phyloP scores from a whole-genome alignment of 2,113 vertebrate species.

The Saccopteryx bilineata region DNA sequence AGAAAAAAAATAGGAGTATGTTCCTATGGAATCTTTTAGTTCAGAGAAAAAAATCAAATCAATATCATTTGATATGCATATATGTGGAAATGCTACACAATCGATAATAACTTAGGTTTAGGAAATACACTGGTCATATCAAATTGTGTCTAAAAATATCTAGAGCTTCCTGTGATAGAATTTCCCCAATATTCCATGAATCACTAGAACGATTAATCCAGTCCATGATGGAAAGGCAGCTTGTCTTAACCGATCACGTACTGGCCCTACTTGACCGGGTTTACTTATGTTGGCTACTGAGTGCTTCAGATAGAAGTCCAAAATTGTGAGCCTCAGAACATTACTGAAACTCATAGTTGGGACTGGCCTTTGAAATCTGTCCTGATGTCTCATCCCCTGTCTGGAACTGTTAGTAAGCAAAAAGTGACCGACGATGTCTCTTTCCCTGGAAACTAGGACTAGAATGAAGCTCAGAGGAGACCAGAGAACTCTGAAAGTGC shows the following conservation, averaged over 20 bases:
- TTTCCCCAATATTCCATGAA: background rate
- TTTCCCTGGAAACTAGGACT: background rate
- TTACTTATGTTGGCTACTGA: background rate
- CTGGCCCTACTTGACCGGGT: rapidly evolving
- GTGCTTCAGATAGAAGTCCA: rapidly evolving
- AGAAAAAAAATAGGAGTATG: background rate
- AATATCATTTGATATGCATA: background rate
- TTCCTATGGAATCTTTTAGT: background rate
- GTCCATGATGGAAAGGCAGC: background rate
- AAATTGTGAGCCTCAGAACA: background rate
- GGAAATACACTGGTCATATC: background rate
- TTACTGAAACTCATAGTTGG: background rate
- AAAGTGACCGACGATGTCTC: background rate
- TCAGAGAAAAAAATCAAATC: background rate
- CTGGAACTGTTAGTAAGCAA: background rate
- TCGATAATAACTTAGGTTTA: background rate
- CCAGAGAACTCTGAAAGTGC: background rate
- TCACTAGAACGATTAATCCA: background rate
- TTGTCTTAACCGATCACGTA: background rate
- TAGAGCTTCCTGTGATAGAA: background rate
- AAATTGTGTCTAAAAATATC: background rate
- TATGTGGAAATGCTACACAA: background rate
- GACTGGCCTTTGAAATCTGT: background rate
- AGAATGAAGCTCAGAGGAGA: background rate
- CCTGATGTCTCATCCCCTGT: background rate